phyloP scores from a whole-genome alignment of 2,113 vertebrate genomes.

The Aspiorhynchus laticeps region DNA sequence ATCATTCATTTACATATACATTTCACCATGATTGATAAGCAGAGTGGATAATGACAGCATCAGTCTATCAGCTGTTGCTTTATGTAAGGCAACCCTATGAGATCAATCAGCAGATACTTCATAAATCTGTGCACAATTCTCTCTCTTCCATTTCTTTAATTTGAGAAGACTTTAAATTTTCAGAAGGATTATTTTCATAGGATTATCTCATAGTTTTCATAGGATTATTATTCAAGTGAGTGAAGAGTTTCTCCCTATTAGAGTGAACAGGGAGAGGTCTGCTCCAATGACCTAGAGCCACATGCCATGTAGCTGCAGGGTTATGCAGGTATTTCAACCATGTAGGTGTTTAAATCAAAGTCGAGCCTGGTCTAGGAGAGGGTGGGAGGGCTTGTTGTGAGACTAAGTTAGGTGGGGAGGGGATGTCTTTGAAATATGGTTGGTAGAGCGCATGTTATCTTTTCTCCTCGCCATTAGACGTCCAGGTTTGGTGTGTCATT shows the following conservation, averaged over 20 bases:
- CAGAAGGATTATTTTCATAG: background rate
- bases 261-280: constrained; percentile 63
- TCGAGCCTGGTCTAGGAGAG: constrained; percentile 52
- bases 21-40: background rate
- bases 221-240: constrained; percentile 43
- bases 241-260: constrained; percentile 56
- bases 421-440: constrained; percentile 68
- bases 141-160: background rate
- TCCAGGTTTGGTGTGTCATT: constrained; percentile 70
- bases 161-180: background rate
- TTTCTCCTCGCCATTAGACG: constrained; percentile 71
- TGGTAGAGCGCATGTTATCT: constrained; percentile 73
- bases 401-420: constrained; percentile 64
- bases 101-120: background rate
- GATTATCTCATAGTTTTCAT: constrained; percentile 27
- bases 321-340: constrained; percentile 66
- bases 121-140: background rate
- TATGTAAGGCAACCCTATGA: background rate
- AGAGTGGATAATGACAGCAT: constrained; percentile 18
- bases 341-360: constrained; percentile 76
- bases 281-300: constrained; percentile 69
- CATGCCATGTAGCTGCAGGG: constrained; percentile 65
- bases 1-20: background rate
- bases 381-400: constrained; percentile 62
- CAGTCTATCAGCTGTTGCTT: background rate